Conservation (phyloP, 2,797 vertebrate species). For the Gymnoscopelus braueri region DNA sequence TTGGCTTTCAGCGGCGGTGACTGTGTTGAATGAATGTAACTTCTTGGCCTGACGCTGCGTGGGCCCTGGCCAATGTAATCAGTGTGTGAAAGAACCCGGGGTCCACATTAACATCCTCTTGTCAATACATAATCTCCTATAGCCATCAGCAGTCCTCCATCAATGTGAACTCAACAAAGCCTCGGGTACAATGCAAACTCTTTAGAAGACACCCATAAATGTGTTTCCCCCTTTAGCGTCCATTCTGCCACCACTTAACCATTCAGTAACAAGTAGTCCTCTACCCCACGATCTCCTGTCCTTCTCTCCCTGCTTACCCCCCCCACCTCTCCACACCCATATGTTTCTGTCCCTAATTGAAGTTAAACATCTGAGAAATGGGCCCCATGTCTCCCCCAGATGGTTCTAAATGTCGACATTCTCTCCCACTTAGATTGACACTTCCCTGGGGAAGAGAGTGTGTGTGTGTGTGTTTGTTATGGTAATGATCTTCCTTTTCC, state of each 20-base stretch:
- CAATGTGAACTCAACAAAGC: slow-evolving; percentile 65
- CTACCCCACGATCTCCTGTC: not conserved
- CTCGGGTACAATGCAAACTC: slow-evolving; percentile 61
- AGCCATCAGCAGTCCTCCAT: slow-evolving; percentile 68
- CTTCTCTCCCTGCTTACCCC: not conserved
- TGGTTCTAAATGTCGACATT: slow-evolving; percentile 81
- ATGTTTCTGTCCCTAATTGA: slow-evolving; percentile 63
- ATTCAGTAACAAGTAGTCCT: slow-evolving; percentile 54
- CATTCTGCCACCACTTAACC: slow-evolving; percentile 60
- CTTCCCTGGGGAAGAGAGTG: slow-evolving; percentile 70
- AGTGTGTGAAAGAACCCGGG: slow-evolving; percentile 23
- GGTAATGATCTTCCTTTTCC: slow-evolving; percentile 70
- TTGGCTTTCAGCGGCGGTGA: slow-evolving; percentile 41
- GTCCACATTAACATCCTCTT: slow-evolving; percentile 59
- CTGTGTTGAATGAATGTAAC: slow-evolving; percentile 37
- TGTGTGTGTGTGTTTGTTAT: slow-evolving; percentile 74
- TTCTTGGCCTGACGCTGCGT: slow-evolving; percentile 6
- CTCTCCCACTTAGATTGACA: slow-evolving; percentile 78
- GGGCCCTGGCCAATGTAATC: slow-evolving; percentile 35
- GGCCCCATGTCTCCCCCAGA: slow-evolving; percentile 63
- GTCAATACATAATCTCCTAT: slow-evolving; percentile 68
- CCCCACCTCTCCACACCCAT: not conserved
- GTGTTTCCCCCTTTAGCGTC: slow-evolving; percentile 49
- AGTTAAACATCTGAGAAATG: slow-evolving; percentile 76
- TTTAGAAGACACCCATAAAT: slow-evolving; percentile 67